Evolutionary conservation across 2,113 vertebrate species (phyloP).

Genomic region (Pimephales promelas): DNA sequence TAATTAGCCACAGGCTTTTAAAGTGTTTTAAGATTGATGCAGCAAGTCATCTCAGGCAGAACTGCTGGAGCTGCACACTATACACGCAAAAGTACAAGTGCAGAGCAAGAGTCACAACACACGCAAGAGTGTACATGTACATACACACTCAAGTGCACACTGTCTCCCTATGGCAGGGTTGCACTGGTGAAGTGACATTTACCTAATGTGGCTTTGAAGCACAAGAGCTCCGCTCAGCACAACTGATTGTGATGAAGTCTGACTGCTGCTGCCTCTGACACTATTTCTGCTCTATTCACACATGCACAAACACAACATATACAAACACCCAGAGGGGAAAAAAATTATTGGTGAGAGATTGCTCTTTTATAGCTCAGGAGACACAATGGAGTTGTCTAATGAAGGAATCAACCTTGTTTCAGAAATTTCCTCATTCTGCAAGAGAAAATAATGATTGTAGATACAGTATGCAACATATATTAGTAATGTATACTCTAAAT

Average conservation of each 20-base stretch:
- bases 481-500: too few relatives aligned
- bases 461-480: too few relatives aligned
- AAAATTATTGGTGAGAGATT: not conserved
- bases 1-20: slow-evolving; percentile 34
- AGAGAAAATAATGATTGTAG: not conserved
- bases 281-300: slow-evolving; percentile 66
- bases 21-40: slow-evolving; percentile 38
- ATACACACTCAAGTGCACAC: slow-evolving; percentile 16
- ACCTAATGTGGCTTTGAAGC: slow-evolving; percentile 83
- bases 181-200: slow-evolving; percentile 86
- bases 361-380: not conserved
- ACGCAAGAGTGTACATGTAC: not conserved
- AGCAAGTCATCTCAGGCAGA: slow-evolving; percentile 18
- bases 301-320: slow-evolving; percentile 13
- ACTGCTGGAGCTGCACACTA: slow-evolving; percentile 10
- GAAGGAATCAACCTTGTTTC: not conserved
- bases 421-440: not conserved
- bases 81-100: not conserved
- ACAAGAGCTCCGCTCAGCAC: slow-evolving; percentile 78
- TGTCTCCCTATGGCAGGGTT: slow-evolving; percentile 74
- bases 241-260: slow-evolving; percentile 80
- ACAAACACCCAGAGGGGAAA: not conserved
- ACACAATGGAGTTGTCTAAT: not conserved
- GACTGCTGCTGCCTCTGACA: slow-evolving; percentile 70
- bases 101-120: not conserved